A percentile compares a stretch with the other conserved stretches of the same genome.
Evolutionary conservation across 2,888 invertebrate species (phyloP).

Genomic region (Lomographa bimaculata): DNA sequence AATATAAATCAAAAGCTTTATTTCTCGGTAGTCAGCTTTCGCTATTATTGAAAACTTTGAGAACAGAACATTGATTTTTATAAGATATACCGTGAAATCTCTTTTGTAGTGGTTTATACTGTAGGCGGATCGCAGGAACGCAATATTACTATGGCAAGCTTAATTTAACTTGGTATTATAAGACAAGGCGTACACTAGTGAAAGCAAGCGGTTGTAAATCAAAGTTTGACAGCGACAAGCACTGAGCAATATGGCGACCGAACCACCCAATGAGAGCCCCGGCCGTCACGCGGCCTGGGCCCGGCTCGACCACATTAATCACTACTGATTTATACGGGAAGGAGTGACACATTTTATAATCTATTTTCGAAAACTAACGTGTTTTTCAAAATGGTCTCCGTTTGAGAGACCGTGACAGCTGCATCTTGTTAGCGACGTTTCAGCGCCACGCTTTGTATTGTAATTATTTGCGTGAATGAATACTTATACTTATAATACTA

Average conservation of each 20-base stretch:
- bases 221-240: slow-evolving; percentile 83
- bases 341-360: slow-evolving; percentile 83
- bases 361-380: slow-evolving; percentile 80
- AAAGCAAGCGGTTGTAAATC: slow-evolving; percentile 75
- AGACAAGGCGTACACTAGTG: slow-evolving; percentile 77
- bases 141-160: slow-evolving; percentile 52
- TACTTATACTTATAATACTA: slow-evolving; percentile 52
- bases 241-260: slow-evolving; percentile 80
- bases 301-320: slow-evolving; percentile 77
- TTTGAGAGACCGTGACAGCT: slow-evolving; percentile 75
- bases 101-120: slow-evolving; percentile 12
- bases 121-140: slow-evolving; percentile 41
- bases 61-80: slow-evolving; percentile 69
- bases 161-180: slow-evolving; percentile 66
- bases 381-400: slow-evolving; percentile 78
- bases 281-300: slow-evolving; percentile 75
- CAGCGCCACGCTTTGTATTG: slow-evolving; percentile 67
- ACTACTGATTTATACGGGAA: slow-evolving; percentile 78
- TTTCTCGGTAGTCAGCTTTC: slow-evolving; percentile 46
- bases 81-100: slow-evolving; percentile 56
- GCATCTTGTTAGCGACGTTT: slow-evolving; percentile 78
- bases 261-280: slow-evolving; percentile 80
- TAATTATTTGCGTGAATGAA: slow-evolving; percentile 75
- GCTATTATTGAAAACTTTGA: slow-evolving; percentile 68
- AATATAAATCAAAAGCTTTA: slow-evolving; percentile 69